Base-by-base conservation (phyloP, 2,113 vertebrate species). In the Erinaceus europaeus region DNA sequence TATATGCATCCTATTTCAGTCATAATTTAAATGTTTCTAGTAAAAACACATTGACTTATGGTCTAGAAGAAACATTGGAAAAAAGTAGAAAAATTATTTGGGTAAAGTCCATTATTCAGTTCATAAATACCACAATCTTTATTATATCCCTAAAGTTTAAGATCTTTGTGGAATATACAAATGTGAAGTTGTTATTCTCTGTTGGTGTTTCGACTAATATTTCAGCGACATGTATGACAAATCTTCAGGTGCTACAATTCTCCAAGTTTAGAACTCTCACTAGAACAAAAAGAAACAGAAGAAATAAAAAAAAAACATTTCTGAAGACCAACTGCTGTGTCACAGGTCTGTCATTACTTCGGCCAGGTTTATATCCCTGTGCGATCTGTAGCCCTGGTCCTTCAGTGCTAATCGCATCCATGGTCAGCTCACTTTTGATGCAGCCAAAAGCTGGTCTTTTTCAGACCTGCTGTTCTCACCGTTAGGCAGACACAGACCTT, bases 211-310 rank as follows among this genome's bases (percentile, higher is more conserved):
- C n/a, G 5, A 91, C 89, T 86, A 84, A 80, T 87, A 79, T 94
- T 94, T 95, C 57, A 80, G 42, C 84, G 77, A 94, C 69, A 90
- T 77, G 90, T 91, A 64, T 84, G 82, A 91, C 38, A 90, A 93
- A 92, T 74, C 72, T 81, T 53, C 89, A 94, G 76, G 86, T 92
- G 80, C 64, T 79, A 89, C n/a, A 89, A 64, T 92, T 71, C 94
- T 94, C 9, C 46, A 94, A 94, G 34, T 85, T 18, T 88, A 73
- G 82, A 88, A 73, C 61, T 6, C 80, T 65, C 67, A 44, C 80
- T 91, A 69, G 36, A 71, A 88, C 23, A 82, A 81, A 65, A 83
- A 62, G 42, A 64, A 85, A 0, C 3, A 76, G 46, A 81, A 38
- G 73, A 86, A 86, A 72, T 86, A 0, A 74, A 64, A 62, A 71